These are phyloP conservation scores for Aptenodytes forsteri DNA, from an alignment of 2,113 vertebrate genomes.

Conservation along the genomic window DNA sequence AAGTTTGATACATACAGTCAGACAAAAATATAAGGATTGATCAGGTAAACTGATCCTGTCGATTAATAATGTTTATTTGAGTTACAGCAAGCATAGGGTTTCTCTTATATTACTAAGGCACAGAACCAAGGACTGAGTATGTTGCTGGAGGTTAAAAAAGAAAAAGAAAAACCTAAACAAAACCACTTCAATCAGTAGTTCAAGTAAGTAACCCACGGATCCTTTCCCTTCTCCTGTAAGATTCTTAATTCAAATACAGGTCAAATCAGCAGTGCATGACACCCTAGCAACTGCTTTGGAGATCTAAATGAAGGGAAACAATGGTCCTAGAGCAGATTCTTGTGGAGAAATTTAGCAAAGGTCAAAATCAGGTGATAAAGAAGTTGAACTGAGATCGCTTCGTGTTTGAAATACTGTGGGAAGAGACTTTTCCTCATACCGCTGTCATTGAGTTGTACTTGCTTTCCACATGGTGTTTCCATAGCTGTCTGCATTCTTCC, in stretches of 20 bases:
- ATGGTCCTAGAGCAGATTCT: not conserved
- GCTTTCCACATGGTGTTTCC: not conserved
- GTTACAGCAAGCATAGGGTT: not conserved
- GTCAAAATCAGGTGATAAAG: not conserved
- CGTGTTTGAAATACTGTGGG: not conserved
- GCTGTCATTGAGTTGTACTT: not conserved
- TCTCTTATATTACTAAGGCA: not conserved
- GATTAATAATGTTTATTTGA: constrained; percentile 32
- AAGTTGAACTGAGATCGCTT: not conserved
- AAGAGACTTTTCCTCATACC: not conserved
- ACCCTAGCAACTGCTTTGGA: not conserved
- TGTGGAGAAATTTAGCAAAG: not conserved
- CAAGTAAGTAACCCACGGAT: not conserved
- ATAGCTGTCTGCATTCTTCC: not conserved
- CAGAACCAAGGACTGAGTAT: not conserved
- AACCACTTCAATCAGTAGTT: not conserved
- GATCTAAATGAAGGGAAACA: not conserved
- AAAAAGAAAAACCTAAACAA: not conserved
- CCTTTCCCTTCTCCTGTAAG: not conserved
- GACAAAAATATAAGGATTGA: not conserved
- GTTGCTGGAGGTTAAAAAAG: not conserved
- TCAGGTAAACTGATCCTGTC: not conserved
- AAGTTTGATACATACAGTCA: not conserved
- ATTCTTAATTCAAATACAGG: not conserved
- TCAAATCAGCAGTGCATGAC: not conserved